phyloP scores from a whole-genome alignment of 2,888 invertebrate genomes.

The Perizoma affinitatum region DNA sequence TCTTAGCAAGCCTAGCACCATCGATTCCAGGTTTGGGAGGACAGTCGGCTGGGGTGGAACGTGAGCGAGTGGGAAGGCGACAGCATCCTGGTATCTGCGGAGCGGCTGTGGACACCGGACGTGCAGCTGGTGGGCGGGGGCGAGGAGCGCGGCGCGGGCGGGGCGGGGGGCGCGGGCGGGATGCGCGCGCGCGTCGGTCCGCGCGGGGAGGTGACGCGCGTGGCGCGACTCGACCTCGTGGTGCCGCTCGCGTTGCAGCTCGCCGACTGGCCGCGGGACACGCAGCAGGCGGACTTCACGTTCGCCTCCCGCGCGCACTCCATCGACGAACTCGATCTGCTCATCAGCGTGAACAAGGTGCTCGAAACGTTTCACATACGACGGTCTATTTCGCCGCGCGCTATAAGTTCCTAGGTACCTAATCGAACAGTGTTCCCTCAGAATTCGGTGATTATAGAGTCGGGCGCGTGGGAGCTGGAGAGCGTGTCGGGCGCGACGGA shows the following conservation, averaged over 20 bases:
- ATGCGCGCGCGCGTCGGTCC: slow-evolving; percentile 87
- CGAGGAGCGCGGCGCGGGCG: slow-evolving; percentile 63
- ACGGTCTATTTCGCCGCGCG: not conserved
- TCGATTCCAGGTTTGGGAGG: slow-evolving; percentile 87
- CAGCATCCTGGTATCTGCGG: slow-evolving; percentile 85
- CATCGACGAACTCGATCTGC: slow-evolving; percentile 82
- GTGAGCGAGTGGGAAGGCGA: slow-evolving; percentile 85
- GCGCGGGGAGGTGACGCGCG: slow-evolving; percentile 83
- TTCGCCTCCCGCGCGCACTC: slow-evolving; percentile 90
- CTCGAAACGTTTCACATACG: not conserved
- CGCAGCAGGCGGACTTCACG: slow-evolving; percentile 86
- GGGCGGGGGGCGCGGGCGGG: slow-evolving; percentile 70
- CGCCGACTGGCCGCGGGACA: slow-evolving; percentile 89
- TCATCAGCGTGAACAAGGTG: slow-evolving; percentile 51
- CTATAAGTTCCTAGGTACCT: no score
- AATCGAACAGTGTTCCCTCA: slow-evolving; percentile 23
- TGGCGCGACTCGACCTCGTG: slow-evolving; percentile 57
- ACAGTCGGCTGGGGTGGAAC: slow-evolving; percentile 90
- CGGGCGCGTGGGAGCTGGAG: slow-evolving; percentile 64
- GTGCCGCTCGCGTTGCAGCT: slow-evolving; percentile 71
- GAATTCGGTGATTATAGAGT: slow-evolving; percentile 57
- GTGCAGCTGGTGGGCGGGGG: slow-evolving; percentile 89
- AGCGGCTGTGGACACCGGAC: slow-evolving; percentile 92
- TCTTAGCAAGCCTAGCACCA: no score
- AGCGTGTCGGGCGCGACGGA: slow-evolving; percentile 39